Conservation (phyloP, 2,797 vertebrate species). For the Paramormyrops hopkinsi region DNA sequence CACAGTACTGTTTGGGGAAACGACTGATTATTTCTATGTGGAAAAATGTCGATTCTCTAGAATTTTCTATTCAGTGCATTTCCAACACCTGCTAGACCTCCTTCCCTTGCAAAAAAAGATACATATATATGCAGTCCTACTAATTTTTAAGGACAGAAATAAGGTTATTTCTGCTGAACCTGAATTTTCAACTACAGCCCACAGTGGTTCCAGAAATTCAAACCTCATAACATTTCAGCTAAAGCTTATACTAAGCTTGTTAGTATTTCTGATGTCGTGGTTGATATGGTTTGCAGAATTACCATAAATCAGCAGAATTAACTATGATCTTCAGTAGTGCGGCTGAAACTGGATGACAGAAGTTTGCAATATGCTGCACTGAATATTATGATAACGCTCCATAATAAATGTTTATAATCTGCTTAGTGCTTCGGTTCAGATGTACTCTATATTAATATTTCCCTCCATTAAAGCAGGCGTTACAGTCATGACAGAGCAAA, state of each 20-base stretch:
- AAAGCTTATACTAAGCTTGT: slow-evolving; percentile 99
- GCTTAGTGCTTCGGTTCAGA: slow-evolving; percentile 92
- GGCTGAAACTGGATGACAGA: slow-evolving; percentile 88
- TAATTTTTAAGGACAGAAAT: slow-evolving; percentile 69
- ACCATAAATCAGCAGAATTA: slow-evolving; percentile 99
- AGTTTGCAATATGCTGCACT: slow-evolving; percentile 94
- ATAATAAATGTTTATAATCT: slow-evolving; percentile 99
- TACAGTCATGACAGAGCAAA: slow-evolving; percentile 40
- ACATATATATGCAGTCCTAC: slow-evolving; percentile 63
- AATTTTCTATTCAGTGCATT: slow-evolving; percentile 56
- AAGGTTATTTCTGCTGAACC: slow-evolving; percentile 88
- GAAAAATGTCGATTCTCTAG: slow-evolving; percentile 39
- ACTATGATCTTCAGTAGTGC: slow-evolving; percentile 96
- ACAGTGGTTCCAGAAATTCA: slow-evolving; percentile 96
- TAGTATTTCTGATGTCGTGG: slow-evolving; percentile 94
- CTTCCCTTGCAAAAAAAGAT: slow-evolving; percentile 62
- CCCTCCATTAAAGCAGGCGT: slow-evolving; percentile 58
- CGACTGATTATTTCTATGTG: slow-evolving; percentile 56
- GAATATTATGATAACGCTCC: slow-evolving; percentile 99
- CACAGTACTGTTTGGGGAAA: slow-evolving; percentile 56
- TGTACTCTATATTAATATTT: slow-evolving; percentile 91
- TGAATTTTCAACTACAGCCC: slow-evolving; percentile 90
- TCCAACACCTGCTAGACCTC: slow-evolving; percentile 56
- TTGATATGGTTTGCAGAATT: slow-evolving; percentile 84
- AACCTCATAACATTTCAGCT: slow-evolving; percentile 97